These are phyloP conservation scores for Hartigia nigra DNA, from an alignment of 2,888 invertebrate species.

Conservation along the genomic window DNA sequence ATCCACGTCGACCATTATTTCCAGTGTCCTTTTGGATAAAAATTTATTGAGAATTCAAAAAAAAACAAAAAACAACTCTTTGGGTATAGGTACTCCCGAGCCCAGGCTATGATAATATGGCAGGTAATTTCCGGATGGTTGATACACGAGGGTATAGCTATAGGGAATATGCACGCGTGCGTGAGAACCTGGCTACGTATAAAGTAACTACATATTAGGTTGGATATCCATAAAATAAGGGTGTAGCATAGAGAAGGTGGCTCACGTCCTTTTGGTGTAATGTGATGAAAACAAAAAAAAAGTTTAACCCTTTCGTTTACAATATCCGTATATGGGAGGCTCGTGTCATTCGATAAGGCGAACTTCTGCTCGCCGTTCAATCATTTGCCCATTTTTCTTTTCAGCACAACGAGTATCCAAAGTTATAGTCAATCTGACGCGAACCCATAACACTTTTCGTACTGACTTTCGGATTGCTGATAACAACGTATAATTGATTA, in stretches of 20 bases:
- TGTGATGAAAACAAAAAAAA: slow-evolving; percentile 35
- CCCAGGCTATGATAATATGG: slow-evolving; percentile 50
- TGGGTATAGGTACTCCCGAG: not conserved
- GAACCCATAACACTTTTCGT: no score
- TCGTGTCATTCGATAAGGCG: no score
- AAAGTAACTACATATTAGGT: not conserved
- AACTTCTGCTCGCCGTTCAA: no score
- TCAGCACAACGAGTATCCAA: no score
- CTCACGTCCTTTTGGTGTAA: slow-evolving; percentile 30
- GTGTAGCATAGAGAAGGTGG: not conserved
- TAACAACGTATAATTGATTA: no score
- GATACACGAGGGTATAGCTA: slow-evolving; percentile 36
- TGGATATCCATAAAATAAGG: not conserved
- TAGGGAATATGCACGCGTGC: not conserved
- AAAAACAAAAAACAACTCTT: not conserved
- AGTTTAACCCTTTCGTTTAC: slow-evolving; percentile 45
- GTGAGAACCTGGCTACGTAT: not conserved
- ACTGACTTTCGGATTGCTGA: no score
- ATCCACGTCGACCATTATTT: not conserved
- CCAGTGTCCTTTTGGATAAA: not conserved
- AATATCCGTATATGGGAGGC: slow-evolving; percentile 46
- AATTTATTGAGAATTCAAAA: not conserved
- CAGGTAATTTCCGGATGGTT: slow-evolving; percentile 57
- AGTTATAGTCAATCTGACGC: no score
- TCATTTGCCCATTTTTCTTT: no score